Percentiles rank a stretch among this genome's conserved stretches.
phyloP scores from a whole-genome alignment of 2,113 vertebrate species.

The Neotragus moschatus region DNA sequence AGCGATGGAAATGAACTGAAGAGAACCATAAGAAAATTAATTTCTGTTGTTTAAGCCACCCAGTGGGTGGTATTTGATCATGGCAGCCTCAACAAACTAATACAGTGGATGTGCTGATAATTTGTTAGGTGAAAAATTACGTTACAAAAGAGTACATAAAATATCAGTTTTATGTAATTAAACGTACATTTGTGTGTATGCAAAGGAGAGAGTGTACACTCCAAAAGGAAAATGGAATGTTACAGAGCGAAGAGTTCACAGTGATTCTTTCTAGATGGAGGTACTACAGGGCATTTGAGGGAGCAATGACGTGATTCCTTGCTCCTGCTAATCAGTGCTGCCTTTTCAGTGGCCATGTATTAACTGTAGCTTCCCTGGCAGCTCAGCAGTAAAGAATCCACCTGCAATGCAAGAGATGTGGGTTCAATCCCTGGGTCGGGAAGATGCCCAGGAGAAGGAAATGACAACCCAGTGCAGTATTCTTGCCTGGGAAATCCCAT shows the following conservation, averaged over 20 bases:
- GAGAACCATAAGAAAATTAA: not conserved
- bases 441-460: not conserved
- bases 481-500: not conserved
- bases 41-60: not conserved
- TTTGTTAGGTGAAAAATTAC: not conserved
- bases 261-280: not conserved
- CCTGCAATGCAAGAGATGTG: not conserved
- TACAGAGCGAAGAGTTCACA: not conserved
- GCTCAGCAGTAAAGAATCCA: not conserved
- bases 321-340: too few species aligned
- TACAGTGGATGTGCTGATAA: not conserved
- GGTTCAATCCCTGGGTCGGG: not conserved
- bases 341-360: not conserved
- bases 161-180: not conserved
- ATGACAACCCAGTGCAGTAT: not conserved
- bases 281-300: not conserved
- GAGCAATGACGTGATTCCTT: too few species aligned
- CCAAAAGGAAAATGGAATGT: not conserved
- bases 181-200: not conserved
- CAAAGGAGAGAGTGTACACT: accelerated
- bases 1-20: not conserved
- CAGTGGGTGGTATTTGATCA: accelerated
- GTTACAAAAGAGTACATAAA: not conserved
- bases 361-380: not conserved
- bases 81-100: not conserved